Conservation (phyloP, 2,888 invertebrate genomes). For the Oscheius sp. region DNA sequence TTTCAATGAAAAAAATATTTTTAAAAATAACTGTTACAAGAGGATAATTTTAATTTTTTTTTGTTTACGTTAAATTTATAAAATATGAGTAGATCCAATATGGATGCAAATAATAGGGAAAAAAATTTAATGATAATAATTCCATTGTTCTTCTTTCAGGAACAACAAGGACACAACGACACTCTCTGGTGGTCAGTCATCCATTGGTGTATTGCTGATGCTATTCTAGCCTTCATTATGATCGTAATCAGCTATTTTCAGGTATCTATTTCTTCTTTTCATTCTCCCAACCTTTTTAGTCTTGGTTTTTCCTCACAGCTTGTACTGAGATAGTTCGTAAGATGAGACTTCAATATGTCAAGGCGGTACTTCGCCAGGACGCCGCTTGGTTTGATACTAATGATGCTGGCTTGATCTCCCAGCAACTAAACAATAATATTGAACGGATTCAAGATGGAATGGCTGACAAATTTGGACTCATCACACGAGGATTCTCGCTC, state of each 20-base stretch:
- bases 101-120: no score
- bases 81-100: no score
- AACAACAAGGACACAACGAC: slow-evolving; percentile 26
- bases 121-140: no score
- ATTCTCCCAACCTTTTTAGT: not conserved
- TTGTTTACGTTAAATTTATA: no score
- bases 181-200: slow-evolving; percentile 15
- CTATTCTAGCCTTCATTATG: slow-evolving; percentile 5
- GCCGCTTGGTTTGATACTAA: slow-evolving; percentile 44
- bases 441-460: slow-evolving; percentile 30
- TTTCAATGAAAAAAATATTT: no score
- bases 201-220: slow-evolving; percentile 16
- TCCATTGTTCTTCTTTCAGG: no score
- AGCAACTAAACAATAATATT: slow-evolving; percentile 40
- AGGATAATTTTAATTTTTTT: no score
- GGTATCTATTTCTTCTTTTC: not conserved
- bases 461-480: slow-evolving; percentile 50
- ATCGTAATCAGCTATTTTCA: slow-evolving; percentile 22
- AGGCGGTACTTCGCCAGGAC: slow-evolving; percentile 47
- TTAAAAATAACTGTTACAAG: no score
- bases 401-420: slow-evolving; percentile 45
- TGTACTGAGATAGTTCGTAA: slow-evolving; percentile 17
- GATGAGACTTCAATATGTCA: slow-evolving; percentile 40
- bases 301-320: slow-evolving; percentile 7
- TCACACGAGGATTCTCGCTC: slow-evolving; percentile 51